These are phyloP conservation scores for Scaptomyza cyrtandrae DNA, from an alignment of 2,888 invertebrate species.

Conservation along the genomic window DNA sequence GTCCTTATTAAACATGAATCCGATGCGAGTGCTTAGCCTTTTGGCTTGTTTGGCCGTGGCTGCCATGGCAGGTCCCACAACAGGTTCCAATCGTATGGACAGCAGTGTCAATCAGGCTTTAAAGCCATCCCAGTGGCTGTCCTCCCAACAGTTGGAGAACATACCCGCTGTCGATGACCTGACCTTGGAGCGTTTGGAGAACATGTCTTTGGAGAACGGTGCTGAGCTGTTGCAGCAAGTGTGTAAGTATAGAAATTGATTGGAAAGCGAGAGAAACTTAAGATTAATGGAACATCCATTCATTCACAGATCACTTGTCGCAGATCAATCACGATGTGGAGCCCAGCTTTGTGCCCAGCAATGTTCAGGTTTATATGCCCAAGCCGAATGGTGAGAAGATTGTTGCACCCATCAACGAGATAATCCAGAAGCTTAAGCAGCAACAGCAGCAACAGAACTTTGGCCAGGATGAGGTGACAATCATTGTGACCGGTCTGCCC, in stretches of 20 bases:
- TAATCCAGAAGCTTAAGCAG: constrained; percentile 63
- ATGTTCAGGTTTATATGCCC: constrained; percentile 57
- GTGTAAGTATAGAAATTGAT: constrained; percentile 68
- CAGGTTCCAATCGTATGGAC: constrained; percentile 34
- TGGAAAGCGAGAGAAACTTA: too few species aligned
- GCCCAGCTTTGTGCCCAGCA: constrained; percentile 67
- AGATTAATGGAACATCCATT: not conserved
- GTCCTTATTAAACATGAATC: constrained; percentile 70
- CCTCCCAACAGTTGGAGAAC: constrained; percentile 66
- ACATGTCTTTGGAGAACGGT: constrained; percentile 71
- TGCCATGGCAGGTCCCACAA: constrained; percentile 53
- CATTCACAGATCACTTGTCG: constrained; percentile 69
- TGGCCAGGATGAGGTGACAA: constrained; percentile 79
- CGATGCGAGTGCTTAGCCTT: constrained; percentile 68
- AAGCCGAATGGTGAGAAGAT: constrained; percentile 61
- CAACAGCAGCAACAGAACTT: constrained; percentile 51
- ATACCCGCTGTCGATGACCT: constrained; percentile 76
- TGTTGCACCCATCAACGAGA: constrained; percentile 55
- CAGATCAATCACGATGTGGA: constrained; percentile 72
- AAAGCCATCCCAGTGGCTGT: constrained; percentile 78
- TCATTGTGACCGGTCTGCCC: constrained; percentile 79
- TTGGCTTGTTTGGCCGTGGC: constrained; percentile 67
- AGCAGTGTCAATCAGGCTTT: constrained; percentile 55
- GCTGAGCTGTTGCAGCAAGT: constrained; percentile 74
- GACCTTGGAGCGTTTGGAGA: constrained; percentile 69